Evolutionary conservation across 2,888 invertebrate species (phyloP).

Genomic region (Campoplex capitator): DNA sequence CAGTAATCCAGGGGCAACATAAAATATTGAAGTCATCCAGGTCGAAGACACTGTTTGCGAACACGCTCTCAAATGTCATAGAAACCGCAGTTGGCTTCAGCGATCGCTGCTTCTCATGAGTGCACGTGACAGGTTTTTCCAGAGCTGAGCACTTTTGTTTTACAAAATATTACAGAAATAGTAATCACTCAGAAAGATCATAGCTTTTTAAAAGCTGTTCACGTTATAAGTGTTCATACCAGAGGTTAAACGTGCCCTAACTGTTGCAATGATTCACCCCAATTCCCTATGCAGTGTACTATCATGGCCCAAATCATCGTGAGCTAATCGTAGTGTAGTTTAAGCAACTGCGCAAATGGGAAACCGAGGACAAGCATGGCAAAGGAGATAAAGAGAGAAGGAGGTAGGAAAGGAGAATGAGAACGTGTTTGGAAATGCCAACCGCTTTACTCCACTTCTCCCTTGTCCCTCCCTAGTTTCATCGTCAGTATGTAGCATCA

Average conservation of each 20-base stretch:
- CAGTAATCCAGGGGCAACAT: background rate
- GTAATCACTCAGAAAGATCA: background rate
- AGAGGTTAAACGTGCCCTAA: slow-evolving; percentile 1
- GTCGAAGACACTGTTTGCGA: background rate
- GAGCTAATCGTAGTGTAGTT: slow-evolving; percentile 70
- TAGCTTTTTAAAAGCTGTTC: background rate
- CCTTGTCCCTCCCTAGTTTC: slow-evolving; percentile 33
- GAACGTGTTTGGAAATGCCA: slow-evolving; percentile 57
- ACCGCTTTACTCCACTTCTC: slow-evolving; percentile 49
- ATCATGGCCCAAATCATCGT: slow-evolving; percentile 72
- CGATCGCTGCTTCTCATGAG: no score
- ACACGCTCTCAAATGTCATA: no score
- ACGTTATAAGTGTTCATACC: background rate
- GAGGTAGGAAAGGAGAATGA: slow-evolving; percentile 25
- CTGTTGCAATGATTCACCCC: slow-evolving; percentile 46
- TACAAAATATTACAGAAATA: background rate
- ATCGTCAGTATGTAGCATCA: slow-evolving; percentile 38
- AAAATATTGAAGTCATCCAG: background rate
- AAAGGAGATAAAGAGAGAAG: background rate
- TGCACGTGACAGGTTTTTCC: no score
- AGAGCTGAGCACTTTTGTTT: background rate
- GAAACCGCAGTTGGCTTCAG: no score
- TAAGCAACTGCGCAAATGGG: slow-evolving; percentile 59
- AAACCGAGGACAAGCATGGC: slow-evolving; percentile 31
- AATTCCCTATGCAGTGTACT: slow-evolving; percentile 60